A percentile compares a stretch with the other conserved stretches of the same genome.
Conservation (phyloP, 2,888 invertebrate genomes). For the Branchipolynoe longqiensis region DNA sequence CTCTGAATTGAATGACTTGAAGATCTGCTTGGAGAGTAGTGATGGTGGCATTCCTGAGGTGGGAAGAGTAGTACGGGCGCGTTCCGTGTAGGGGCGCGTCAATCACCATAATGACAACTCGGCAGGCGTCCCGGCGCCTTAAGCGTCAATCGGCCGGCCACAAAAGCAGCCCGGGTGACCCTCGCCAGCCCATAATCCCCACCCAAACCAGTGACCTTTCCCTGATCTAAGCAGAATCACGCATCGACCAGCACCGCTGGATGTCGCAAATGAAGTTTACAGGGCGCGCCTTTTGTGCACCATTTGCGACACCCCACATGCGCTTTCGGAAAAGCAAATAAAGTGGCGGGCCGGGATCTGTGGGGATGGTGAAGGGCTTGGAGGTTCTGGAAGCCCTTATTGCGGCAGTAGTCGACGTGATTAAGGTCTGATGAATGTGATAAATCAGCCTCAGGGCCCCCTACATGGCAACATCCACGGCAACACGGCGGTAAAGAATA, state of each 20-base stretch:
- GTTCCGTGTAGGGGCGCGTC: conserved; percentile 34
- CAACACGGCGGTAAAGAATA: conserved; percentile 9
- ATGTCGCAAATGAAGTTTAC: conserved; percentile 35
- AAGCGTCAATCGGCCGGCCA: conserved; percentile 20
- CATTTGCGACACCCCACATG: neutral
- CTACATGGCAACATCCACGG: neutral
- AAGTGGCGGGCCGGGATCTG: conserved; percentile 18
- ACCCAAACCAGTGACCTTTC: conserved; percentile 17
- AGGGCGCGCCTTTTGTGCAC: conserved; percentile 14
- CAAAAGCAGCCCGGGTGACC: neutral
- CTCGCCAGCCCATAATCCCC: neutral
- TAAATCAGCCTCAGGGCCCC: conserved; percentile 21
- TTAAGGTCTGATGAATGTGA: neutral
- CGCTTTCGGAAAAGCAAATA: no score
- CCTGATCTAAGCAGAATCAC: neutral
- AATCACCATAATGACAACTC: conserved; percentile 49
- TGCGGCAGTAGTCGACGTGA: neutral
- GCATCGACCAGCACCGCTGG: neutral
- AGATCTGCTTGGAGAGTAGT: neutral
- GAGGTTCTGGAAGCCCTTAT: conserved; percentile 1
- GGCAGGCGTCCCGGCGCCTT: conserved; percentile 9
- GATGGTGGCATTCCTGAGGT: no score
- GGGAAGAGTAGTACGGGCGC: conserved; percentile 23
- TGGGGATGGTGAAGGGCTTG: neutral
- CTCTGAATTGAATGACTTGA: neutral